These are phyloP conservation scores for Eira barbara DNA, from an alignment of 2,113 vertebrate genomes.

Conservation along the genomic window DNA sequence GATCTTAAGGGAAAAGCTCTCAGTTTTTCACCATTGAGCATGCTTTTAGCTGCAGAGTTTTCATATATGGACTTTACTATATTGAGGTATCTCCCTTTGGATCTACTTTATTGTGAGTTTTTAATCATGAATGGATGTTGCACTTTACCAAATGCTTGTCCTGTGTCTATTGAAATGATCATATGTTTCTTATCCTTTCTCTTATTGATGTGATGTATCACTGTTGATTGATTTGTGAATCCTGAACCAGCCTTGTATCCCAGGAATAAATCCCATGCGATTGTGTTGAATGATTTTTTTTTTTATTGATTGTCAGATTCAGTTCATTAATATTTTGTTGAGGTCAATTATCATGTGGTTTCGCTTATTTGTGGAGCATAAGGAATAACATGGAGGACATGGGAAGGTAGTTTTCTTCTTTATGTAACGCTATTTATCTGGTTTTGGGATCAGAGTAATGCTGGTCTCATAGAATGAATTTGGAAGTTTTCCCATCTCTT, in stretches of 20 bases:
- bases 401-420: neutral
- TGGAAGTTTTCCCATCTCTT: neutral
- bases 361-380: too few species aligned
- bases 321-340: neutral
- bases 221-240: neutral
- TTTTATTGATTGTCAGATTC: neutral
- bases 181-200: neutral
- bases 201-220: neutral
- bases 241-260: neutral
- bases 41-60: neutral
- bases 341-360: neutral
- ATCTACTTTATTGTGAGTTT: neutral
- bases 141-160: neutral
- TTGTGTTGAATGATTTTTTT: neutral
- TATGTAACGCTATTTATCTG: neutral
- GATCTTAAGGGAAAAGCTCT: neutral
- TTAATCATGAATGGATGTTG: neutral
- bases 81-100: neutral
- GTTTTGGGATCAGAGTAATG: neutral
- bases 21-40: neutral
- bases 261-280: neutral
- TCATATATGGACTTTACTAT: neutral
- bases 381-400: too few species aligned
- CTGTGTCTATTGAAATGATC: neutral
- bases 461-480: neutral